These are phyloP conservation scores for Meteorus sp. DNA, from an alignment of 1,140 invertebrate species.

Conservation along the genomic window DNA sequence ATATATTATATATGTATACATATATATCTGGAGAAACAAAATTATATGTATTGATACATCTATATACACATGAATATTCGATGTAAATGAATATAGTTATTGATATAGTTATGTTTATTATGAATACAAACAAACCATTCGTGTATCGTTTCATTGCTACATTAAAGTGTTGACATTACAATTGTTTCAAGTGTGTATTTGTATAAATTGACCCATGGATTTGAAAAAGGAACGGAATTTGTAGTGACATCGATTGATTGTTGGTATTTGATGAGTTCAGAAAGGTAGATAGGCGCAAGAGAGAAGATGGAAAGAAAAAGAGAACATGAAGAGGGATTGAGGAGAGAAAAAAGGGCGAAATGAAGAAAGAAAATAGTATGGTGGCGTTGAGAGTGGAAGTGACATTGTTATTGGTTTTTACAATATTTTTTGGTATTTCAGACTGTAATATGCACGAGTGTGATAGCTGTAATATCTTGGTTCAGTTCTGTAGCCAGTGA, in stretches of 20 bases:
- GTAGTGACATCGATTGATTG: no score
- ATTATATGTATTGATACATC: not conserved
- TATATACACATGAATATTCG: slow-evolving; percentile 40
- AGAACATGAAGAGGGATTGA: not conserved
- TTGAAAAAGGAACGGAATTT: not conserved
- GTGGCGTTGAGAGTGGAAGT: not conserved
- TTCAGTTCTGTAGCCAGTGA: slow-evolving; percentile 46
- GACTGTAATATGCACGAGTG: slow-evolving; percentile 55
- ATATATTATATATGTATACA: no score
- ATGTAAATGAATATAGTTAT: slow-evolving; percentile 44
- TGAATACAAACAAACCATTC: slow-evolving; percentile 49
- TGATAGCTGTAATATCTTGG: slow-evolving; percentile 55
- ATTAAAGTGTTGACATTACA: slow-evolving; percentile 58
- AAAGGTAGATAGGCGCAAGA: no score
- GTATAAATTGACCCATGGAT: not conserved
- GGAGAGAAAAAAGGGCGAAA: not conserved
- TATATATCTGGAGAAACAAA: slow-evolving; percentile 7
- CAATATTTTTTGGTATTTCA: slow-evolving; percentile 55
- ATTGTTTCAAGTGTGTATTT: slow-evolving; percentile 41
- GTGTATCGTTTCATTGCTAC: slow-evolving; percentile 54
- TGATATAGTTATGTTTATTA: slow-evolving; percentile 54
- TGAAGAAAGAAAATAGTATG: not conserved
- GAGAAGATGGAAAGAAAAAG: no score
- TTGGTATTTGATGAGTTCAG: no score
- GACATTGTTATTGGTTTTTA: slow-evolving; percentile 27